Base-by-base conservation (phyloP, 2,888 invertebrate genomes). In the Aspidiotus destructor region DNA sequence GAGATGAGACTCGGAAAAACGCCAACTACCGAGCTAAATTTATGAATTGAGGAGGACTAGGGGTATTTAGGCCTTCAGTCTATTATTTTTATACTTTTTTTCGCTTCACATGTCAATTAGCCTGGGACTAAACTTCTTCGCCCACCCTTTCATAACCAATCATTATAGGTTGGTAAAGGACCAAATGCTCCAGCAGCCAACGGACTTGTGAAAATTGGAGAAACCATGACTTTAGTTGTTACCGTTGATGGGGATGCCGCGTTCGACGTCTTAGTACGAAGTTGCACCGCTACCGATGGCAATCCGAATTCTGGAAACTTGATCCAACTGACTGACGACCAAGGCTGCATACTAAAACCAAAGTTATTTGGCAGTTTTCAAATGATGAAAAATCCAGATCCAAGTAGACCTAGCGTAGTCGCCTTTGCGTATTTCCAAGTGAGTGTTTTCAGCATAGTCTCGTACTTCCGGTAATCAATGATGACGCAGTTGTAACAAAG, bases 351-450 rank as follows among this genome's bases (percentile, higher is more conserved):
- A 0, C 76, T 88, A 7, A 88, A 89, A 75, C 86, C 87, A 0
- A 90, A 90, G 77, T 78, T 90, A 3, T 87, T 90, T 74, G 89
- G 89, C 1, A 83, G 87, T 0, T 90, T 89, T 85, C 88, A 88
- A 76, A 89, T 88, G 76, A 88, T 88, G 0, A 83, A 83, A 73
- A 85, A 87, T 3, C 87, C 88, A 7, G 86, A 86, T 54, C 85
- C 84, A 71, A 84, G 85, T 0, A 55, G 57, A 44, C 65, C 65
- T 5, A 85, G 87, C 7, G 83, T 89, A 28, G 85, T 89, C 41
- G 88, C 88, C 0, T 89, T 83, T 73, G 87, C 90, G 0, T 87
- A 81, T 80, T 88, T 89, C 79, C 87, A 77, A 73, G 76, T 75
- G 71, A 70, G 67, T 60, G 41, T 41, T 3, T 54, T 41, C n/a